phyloP scores from a whole-genome alignment of 2,888 invertebrate species.

The Doris montereyensis region DNA sequence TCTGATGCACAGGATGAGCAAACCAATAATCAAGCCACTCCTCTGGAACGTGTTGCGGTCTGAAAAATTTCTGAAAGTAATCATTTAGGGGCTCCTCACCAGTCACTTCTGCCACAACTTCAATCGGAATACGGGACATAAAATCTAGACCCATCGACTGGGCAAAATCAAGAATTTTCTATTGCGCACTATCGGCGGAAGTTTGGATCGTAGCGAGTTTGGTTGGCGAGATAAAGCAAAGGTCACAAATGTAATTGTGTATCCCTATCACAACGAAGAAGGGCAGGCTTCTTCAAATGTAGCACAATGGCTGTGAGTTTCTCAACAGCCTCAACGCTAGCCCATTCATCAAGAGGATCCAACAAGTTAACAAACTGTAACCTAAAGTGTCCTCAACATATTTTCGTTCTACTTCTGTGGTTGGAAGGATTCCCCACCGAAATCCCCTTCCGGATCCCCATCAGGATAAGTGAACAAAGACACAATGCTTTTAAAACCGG shows the following conservation, averaged over 20 bases:
- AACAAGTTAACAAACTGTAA: conserved; percentile 55
- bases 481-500: conserved; percentile 61
- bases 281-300: conserved; percentile 46
- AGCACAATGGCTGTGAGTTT: conserved; percentile 49
- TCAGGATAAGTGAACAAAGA: conserved; percentile 54
- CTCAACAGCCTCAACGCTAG: conserved; percentile 53
- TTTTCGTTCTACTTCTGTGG: conserved; percentile 50
- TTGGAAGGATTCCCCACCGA: conserved; percentile 59
- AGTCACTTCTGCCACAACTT: conserved; percentile 55
- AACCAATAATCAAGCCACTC: conserved; percentile 63
- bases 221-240: conserved; percentile 59
- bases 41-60: conserved; percentile 51
- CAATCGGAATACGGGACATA: conserved; percentile 51
- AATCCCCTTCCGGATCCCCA: conserved; percentile 41
- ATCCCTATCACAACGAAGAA: conserved; percentile 56
- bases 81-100: conserved; percentile 53
- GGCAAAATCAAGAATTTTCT: conserved; percentile 54
- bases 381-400: conserved; percentile 50
- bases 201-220: conserved; percentile 50
- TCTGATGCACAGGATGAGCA: conserved; percentile 60
- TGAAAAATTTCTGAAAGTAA: conserved; percentile 33
- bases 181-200: conserved; percentile 53
- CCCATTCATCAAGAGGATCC: conserved; percentile 56
- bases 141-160: conserved; percentile 61
- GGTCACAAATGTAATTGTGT: conserved; percentile 56